A percentile compares a stretch with the other conserved stretches of the same genome.
Conservation (phyloP, 2,888 invertebrate genomes). For the Pelosia muscerda region DNA sequence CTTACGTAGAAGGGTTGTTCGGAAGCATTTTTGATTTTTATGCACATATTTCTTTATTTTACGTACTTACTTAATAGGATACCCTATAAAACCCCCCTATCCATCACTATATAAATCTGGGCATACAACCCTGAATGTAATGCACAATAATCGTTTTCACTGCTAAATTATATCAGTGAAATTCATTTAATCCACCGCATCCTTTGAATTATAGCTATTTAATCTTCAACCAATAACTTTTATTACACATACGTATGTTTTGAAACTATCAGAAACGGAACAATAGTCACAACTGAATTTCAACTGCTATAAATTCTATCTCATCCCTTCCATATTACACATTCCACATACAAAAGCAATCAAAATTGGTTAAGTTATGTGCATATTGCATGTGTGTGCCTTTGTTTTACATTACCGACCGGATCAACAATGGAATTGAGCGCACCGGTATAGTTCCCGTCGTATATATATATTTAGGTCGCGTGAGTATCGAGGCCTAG, state of each 20-base stretch:
- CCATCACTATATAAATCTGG: neutral
- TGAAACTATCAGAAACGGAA: neutral
- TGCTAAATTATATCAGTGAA: no score
- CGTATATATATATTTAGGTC: no score
- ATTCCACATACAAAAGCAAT: slow-evolving; percentile 3
- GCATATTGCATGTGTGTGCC: neutral
- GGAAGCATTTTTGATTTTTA: no score
- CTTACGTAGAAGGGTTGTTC: no score
- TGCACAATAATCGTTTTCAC: neutral
- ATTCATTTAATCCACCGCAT: no score
- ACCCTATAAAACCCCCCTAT: no score
- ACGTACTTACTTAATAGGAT: no score
- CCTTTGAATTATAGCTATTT: neutral
- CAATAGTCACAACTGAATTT: neutral
- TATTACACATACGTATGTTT: neutral
- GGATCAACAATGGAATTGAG: neutral
- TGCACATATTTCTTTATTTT: no score
- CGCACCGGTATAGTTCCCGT: neutral
- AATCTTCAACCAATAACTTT: neutral
- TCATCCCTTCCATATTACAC: neutral
- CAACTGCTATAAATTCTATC: neutral
- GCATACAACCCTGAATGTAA: neutral
- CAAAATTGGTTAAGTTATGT: neutral
- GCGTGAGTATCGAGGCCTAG: no score
- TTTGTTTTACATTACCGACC: neutral